A percentile compares a stretch with the other conserved stretches of the same genome.
Conservation (phyloP, 2,888 invertebrate genomes). For the Adelognathus sp. region DNA sequence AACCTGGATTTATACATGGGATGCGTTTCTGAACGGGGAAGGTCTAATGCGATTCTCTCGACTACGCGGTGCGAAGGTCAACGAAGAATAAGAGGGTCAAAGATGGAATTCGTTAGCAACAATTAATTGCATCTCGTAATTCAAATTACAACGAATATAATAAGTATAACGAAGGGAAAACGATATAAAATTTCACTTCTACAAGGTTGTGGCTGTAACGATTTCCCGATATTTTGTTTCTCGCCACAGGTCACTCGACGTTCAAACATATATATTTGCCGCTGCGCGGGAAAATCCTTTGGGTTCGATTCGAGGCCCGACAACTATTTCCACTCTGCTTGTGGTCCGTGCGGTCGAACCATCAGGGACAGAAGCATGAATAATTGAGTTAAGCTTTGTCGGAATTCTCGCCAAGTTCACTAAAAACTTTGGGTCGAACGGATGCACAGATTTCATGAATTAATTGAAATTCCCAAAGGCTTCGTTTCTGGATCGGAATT, state of each 20-base stretch:
- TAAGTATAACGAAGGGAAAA: conserved; percentile 12
- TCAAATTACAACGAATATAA: conserved; percentile 18
- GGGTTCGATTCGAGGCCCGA: conserved; percentile 50
- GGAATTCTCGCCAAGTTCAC: conserved; percentile 58
- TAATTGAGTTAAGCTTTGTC: conserved; percentile 64
- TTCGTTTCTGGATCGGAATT: conserved; percentile 58
- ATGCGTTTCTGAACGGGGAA: conserved; percentile 30
- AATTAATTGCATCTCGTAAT: conserved; percentile 47
- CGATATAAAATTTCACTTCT: conserved; percentile 1
- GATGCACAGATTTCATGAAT: conserved; percentile 59
- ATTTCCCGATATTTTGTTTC: conserved; percentile 3
- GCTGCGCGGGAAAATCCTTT: conserved; percentile 47
- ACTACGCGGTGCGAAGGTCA: background rate
- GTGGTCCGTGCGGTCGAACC: conserved; percentile 64
- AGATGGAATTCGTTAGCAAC: conserved; percentile 45
- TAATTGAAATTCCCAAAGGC: conserved; percentile 62
- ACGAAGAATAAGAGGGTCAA: conserved; percentile 40
- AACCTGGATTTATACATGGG: conserved; percentile 63
- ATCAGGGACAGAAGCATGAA: conserved; percentile 66
- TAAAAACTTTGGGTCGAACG: conserved; percentile 25
- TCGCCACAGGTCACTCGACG: background rate
- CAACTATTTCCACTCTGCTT: conserved; percentile 68
- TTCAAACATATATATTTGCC: conserved; percentile 23
- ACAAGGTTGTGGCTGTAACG: background rate
- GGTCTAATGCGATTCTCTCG: conserved; percentile 29